Percentiles rank a stretch among this genome's conserved stretches.
phyloP scores from a whole-genome alignment of 2,888 invertebrate genomes.

The Hydroisotoma schaefferi region DNA sequence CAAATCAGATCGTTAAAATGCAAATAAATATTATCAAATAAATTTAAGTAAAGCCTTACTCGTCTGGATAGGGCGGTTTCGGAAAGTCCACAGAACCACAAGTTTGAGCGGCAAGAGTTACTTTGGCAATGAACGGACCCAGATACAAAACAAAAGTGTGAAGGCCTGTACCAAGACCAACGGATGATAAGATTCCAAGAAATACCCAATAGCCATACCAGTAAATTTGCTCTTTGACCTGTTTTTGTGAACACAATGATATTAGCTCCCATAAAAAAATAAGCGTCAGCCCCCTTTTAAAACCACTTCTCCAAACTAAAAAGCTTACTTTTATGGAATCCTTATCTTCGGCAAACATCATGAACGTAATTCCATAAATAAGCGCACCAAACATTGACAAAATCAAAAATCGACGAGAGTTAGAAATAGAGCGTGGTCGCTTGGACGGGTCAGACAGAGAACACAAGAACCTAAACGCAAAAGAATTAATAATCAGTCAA shows the following conservation, averaged over 20 bases:
- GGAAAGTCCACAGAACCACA: constrained; percentile 94
- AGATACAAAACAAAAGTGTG: constrained; percentile 98
- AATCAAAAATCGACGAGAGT: constrained; percentile 48
- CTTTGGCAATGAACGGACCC: constrained; percentile 98
- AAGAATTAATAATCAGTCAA: neutral
- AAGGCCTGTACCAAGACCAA: constrained; percentile 95
- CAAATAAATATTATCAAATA: neutral
- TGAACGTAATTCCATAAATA: constrained; percentile 51
- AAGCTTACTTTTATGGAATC: constrained; percentile 38
- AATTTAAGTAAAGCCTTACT: constrained; percentile 61
- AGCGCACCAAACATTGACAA: constrained; percentile 51
- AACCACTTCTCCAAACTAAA: too few relatives aligned
- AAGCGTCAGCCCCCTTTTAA: too few relatives aligned
- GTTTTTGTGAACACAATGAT: constrained; percentile 46
- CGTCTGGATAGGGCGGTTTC: constrained; percentile 95
- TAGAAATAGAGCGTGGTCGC: constrained; percentile 42
- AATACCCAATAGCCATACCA: constrained; percentile 90
- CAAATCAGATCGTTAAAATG: neutral
- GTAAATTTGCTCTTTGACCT: constrained; percentile 53
- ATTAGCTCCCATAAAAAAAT: neutral
- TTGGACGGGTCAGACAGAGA: constrained; percentile 49
- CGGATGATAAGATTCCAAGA: constrained; percentile 92
- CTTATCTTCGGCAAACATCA: constrained; percentile 44
- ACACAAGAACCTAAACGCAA: constrained; percentile 51
- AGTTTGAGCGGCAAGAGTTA: constrained; percentile 97